phyloP scores from a whole-genome alignment of 2,113 vertebrate species.

The Gambusia holbrooki region DNA sequence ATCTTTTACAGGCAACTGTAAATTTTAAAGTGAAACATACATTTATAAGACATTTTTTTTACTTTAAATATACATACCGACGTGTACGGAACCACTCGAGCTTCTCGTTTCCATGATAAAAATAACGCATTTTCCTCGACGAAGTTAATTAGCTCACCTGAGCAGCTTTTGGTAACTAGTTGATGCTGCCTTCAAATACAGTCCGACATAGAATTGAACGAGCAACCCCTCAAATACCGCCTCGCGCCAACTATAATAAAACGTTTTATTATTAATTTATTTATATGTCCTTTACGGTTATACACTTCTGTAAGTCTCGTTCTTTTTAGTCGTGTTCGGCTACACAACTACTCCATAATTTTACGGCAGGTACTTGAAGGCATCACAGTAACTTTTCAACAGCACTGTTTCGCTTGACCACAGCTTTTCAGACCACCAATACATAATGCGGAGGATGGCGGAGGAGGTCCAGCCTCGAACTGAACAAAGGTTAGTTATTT shows the following conservation, averaged over 20 bases:
- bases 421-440: not conserved
- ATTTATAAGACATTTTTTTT: not conserved
- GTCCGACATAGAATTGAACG: not conserved
- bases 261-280: no score
- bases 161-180: no score
- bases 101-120: not conserved
- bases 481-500: conserved; percentile 48
- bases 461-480: conserved; percentile 46
- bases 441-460: conserved; percentile 70
- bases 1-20: no score
- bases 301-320: not conserved
- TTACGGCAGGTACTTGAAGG: conserved; percentile 20
- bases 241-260: no score
- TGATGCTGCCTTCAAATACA: conserved; percentile 7
- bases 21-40: no score
- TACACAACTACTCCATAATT: not conserved
- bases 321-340: not conserved
- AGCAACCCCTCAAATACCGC: no score
- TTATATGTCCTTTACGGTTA: no score
- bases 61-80: not conserved
- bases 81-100: not conserved
- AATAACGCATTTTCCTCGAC: not conserved
- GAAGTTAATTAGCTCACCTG: not conserved
- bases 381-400: conserved; percentile 5
- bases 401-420: not conserved